These are phyloP conservation scores for Odontothrips loti DNA, from an alignment of 2,888 invertebrate species.

Conservation along the genomic window DNA sequence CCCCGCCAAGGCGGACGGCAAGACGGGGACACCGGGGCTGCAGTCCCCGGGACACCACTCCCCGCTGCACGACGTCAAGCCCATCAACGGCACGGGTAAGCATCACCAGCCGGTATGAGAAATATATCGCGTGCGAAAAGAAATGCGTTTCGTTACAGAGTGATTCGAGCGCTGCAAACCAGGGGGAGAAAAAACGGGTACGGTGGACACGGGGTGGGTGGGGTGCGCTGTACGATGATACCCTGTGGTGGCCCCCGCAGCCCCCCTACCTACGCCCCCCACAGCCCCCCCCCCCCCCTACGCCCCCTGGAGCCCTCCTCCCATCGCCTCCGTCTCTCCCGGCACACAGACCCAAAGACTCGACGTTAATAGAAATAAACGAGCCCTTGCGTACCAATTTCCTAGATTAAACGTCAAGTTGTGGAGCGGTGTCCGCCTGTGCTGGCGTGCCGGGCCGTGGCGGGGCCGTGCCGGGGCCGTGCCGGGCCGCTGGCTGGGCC, in stretches of 20 bases:
- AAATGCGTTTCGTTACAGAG: too few species aligned
- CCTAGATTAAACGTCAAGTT: constrained; percentile 59
- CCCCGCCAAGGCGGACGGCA: constrained; percentile 45
- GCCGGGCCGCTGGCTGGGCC: not conserved
- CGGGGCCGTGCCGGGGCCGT: not conserved
- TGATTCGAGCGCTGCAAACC: too few species aligned
- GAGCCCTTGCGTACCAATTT: constrained; percentile 52
- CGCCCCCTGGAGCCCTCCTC: not conserved
- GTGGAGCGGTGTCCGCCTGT: constrained; percentile 17
- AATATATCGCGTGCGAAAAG: too few species aligned
- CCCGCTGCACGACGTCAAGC: constrained; percentile 58
- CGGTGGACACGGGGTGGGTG: not conserved
- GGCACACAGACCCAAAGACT: constrained; percentile 37
- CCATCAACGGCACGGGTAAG: constrained; percentile 60
- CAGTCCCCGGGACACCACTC: constrained; percentile 46
- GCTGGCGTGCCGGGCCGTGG: not conserved
- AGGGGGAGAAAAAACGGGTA: too few species aligned
- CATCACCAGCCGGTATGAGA: constrained; percentile 35
- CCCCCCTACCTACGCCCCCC: not conserved
- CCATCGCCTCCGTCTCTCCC: not conserved
- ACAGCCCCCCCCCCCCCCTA: not conserved
- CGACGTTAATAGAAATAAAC: constrained; percentile 25
- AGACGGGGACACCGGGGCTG: constrained; percentile 37
- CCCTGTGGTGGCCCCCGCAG: not conserved
- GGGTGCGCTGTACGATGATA: constrained; percentile 14